Base-by-base conservation (phyloP, 2,888 invertebrate genomes). In the Dioctria linearis region DNA sequence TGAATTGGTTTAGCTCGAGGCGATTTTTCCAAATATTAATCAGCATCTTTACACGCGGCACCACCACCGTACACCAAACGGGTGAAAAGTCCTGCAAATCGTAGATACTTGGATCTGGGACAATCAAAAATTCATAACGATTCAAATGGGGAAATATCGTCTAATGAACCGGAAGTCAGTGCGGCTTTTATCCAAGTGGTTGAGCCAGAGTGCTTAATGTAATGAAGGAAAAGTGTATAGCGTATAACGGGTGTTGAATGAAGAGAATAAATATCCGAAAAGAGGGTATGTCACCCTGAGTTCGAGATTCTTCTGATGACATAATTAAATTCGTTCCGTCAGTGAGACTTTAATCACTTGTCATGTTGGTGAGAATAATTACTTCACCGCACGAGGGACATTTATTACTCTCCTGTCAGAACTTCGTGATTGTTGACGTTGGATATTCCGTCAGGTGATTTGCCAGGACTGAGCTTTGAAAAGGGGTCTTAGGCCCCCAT, bases 401-500 rank as follows among this genome's bases (percentile, higher is more conserved):
- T 80, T 80, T 80, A 82, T 82, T 80, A 82, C 80, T 79, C 79
- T 65, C 46, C 61, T 79, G 82, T 80, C 82, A 79, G 76, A 81
- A 81, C 61, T 80, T 80, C 67, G 79, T 79, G 80, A 82, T 80
- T 82, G 79, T 79, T 82, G 80, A 82, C 79, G 65, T 80, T 78
- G 51, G 57, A 67, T 79, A 79, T 82, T 81, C 63, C 80, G 80
- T 81, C 82, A 82, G 82, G 80, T 82, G 82, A 82, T 79, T 80
- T 80, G 75, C 78, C 63, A 43, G 46, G 9, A 6, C 73, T 25
- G 25, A 37, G 4, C 13, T 3, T 6, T 11, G 61, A 61, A 11
- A 25, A 66, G 42, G n/a, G 66, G 66, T 61, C 61, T 39, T 61
- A 0, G 13, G 43, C 66, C 13, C 42, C 59, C 25, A 25, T 25